Evolutionary conservation across 2,888 invertebrate species (phyloP), one percentile per base, ranked within the genome.

Genomic region (Argyresthia albistria): DNA sequence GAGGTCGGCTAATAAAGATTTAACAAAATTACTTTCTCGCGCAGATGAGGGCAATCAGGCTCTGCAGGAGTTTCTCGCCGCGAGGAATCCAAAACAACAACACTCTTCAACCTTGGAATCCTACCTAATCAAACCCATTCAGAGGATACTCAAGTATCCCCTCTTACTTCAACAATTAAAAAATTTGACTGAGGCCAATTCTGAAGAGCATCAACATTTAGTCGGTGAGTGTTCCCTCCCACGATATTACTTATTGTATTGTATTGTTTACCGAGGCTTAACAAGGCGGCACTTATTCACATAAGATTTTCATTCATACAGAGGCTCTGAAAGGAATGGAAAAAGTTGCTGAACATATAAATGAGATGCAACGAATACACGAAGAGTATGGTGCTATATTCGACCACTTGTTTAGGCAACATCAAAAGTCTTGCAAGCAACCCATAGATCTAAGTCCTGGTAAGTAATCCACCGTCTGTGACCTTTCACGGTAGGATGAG

Each of bases 351-450:
- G 98, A 98, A 86, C 98, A 99, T 88, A 98, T 99, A 70, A 99
- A 98, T 88, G 98, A 98, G 89, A 98, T 98, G 98, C 98, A 98
- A 90, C 93, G 98, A 89, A 98, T 98, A 71, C 98, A 98, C 81
- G 98, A 99, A 89, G 99, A 99, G 88, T 98, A 98, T 86, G 99
- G 99, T 67, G 95, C 96, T 69, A 97, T 98, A 80, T 98, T 99
- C 88, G 98, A 98, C 89, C 97, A 98, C 78, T 91, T 98, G 65
- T 97, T 96, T 89, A 91, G 97, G 65, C 97, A 97, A 89, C 96
- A 97, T 87, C 96, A 96, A 83, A 97, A 97, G 83, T 95, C 96
- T 60, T 96, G 95, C 89, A 97, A 97, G 86, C 95, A 95, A 92
- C 93, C 95, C 56, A 96, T 98, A 71, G 97, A 97, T 84, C 90